These are phyloP conservation scores for Brienomyrus brachyistius DNA, from an alignment of 2,113 vertebrate genomes.

Conservation along the genomic window DNA sequence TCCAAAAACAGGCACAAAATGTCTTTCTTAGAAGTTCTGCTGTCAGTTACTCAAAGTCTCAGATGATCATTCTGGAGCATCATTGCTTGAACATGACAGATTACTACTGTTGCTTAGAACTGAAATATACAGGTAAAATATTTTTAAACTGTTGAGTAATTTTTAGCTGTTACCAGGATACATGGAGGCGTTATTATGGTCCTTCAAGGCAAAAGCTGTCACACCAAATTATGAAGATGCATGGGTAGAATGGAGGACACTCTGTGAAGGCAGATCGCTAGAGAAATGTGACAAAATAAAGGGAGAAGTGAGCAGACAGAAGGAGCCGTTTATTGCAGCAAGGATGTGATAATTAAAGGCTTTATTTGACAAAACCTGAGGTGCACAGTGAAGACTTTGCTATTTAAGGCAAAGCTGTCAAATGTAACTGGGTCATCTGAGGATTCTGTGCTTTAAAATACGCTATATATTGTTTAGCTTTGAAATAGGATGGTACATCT, in stretches of 20 bases:
- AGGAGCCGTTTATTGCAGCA: neutral
- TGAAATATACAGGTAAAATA: neutral
- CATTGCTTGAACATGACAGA: neutral
- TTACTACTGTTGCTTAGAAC: neutral
- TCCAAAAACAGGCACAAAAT: slow-evolving; percentile 44
- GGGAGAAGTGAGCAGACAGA: neutral
- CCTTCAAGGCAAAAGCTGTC: neutral
- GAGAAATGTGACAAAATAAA: neutral
- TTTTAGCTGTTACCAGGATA: neutral
- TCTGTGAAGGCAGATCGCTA: neutral
- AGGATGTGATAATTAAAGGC: slow-evolving; percentile 8
- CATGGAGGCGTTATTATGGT: neutral
- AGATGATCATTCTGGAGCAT: neutral
- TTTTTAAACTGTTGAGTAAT: neutral
- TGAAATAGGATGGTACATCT: neutral
- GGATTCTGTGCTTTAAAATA: neutral
- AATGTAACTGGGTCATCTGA: neutral
- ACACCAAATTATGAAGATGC: neutral
- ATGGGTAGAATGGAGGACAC: neutral
- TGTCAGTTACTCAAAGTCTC: neutral
- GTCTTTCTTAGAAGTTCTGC: slow-evolving; percentile 5
- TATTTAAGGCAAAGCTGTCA: slow-evolving; percentile 1
- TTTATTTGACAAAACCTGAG: neutral
- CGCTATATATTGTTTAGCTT: neutral
- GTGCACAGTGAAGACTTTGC: neutral